Evolutionary conservation across 2,797 vertebrate species (phyloP), one percentile per base, ranked within the genome.

Genomic region (Anolis apletophallus): DNA sequence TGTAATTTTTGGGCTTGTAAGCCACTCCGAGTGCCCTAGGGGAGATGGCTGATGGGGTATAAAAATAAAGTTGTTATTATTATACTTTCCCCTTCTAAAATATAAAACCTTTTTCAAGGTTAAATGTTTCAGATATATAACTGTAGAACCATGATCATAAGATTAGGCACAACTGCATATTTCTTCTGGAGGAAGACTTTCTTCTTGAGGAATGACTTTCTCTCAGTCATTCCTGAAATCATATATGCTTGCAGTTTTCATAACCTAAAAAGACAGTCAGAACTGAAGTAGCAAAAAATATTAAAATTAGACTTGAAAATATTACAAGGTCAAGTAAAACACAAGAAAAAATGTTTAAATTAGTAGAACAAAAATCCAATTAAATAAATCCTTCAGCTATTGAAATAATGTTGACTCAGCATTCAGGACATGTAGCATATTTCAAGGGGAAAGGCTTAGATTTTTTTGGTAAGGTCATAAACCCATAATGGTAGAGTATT

Each of bases 301-400:
- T 79, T 52, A 54, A 75, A 46, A 59, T 87, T 79, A 84, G 87
- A 54, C 17, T 75, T 85, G 75, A 68, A 46, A 78, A 61, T 52
- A n/a, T 36, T 55, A 19, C 32, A 55, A 80, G 69, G 72, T 50
- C 72, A 82, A 55, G 36, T 46, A 74, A 84, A 91, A 88, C 76
- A 84, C 59, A 79, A 68, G 50, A 40, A 87, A 12, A 55, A 86
- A 81, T 34, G n/a, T 29, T 74, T 75, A 75, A 1, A 4, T 75
- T 93, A 87, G 32, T 80, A 88, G 80, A 68, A 87, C 76, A 84
- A 86, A n/a, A 91, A 91, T 84, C 7, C 61, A 67, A 80, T 91
- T n/a, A 40, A 88, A 84, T 32, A 79, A 86, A 88, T 52, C 50
- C 29, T 81, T 50, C 40, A 32, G 26, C 50, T 71, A 32, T 32